A percentile compares a stretch with the other conserved stretches of the same genome.
phyloP scores from a whole-genome alignment of 2,888 invertebrate genomes.

The Melanostoma mellinum region DNA sequence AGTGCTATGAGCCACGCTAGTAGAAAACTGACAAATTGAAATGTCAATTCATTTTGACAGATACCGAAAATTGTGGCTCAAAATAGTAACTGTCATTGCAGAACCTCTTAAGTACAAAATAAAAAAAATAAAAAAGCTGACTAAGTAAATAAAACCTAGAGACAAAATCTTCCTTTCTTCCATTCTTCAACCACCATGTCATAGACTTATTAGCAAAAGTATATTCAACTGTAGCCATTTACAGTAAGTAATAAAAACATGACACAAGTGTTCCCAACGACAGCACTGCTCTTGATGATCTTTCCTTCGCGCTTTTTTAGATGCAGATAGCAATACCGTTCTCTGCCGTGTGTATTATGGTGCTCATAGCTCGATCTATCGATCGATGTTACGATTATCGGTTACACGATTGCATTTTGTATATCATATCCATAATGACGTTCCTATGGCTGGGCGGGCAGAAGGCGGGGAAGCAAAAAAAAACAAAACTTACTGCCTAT shows the following conservation, averaged over 20 bases:
- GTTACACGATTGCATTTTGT: constrained; percentile 72
- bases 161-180: no score
- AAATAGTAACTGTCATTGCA: no score
- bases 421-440: constrained; percentile 70
- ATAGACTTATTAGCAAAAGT: no score
- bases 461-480: constrained; percentile 6
- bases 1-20: no score
- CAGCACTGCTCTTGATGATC: constrained; percentile 57
- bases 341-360: constrained; percentile 21
- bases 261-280: neutral
- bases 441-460: constrained; percentile 46
- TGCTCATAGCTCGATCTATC: constrained; percentile 50
- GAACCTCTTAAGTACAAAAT: no score
- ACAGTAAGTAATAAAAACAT: neutral
- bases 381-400: constrained; percentile 72
- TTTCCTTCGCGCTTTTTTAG: constrained; percentile 50
- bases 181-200: no score
- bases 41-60: no score
- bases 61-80: no score
- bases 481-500: neutral
- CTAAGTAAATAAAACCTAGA: no score
- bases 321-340: constrained; percentile 45
- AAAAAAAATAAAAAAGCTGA: no score
- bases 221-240: neutral
- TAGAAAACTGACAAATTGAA: no score